Evolutionary conservation across 2,113 vertebrate species (phyloP), one percentile per base, ranked within the genome.

Genomic region (Brienomyrus brachyistius): DNA sequence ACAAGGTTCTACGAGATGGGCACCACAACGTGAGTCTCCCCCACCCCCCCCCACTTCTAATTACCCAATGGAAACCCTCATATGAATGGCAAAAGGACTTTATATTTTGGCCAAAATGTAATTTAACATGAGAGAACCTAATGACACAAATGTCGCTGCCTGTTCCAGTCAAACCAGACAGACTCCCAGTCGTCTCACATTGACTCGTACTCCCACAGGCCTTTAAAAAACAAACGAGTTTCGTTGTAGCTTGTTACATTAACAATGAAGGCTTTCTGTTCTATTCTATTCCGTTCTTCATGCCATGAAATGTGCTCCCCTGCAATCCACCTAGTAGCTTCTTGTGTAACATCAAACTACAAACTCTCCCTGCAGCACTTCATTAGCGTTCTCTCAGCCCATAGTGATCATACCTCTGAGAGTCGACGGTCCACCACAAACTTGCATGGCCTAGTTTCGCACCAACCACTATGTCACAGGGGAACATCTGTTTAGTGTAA

Each of bases 1-100:
- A 99, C 96, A 99, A 99, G 94, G 94, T 99, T 48, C 96, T 99
- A 48, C 96, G 98, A 0, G 98, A 99, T 0, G 98, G 98, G 8
- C 98, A 99, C 92, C 97, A 95, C 62, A 99, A 99, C 0, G 98
- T 99, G 96, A 98, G 97, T 94, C 7, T 8, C n/a, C 77, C 74
- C 70, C 15, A n/a, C 7, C 47, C 1, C 1, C 35, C 15, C 45
- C 15, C 9, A 70, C 3, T 9, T 48, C 47, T 31, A 4, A 27
- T 40, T 77, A 40, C 0, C 70, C 35, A 15, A 0, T 17, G 70
- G 70, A 77, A 35, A 9, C 50, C 45, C 15, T 47, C 80, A 48
- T 52, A 21, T 82, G 21, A n/a, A 23, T 77, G 23, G 23, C 31
- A 77, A 9, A 9, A 6, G 15, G 6, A 47, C 13, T 83, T 35